Percentiles rank a stretch among this genome's conserved stretches.
These are phyloP conservation scores for Halictus rubicundus DNA, from an alignment of 1,140 invertebrate genomes.

Conservation along the genomic window DNA sequence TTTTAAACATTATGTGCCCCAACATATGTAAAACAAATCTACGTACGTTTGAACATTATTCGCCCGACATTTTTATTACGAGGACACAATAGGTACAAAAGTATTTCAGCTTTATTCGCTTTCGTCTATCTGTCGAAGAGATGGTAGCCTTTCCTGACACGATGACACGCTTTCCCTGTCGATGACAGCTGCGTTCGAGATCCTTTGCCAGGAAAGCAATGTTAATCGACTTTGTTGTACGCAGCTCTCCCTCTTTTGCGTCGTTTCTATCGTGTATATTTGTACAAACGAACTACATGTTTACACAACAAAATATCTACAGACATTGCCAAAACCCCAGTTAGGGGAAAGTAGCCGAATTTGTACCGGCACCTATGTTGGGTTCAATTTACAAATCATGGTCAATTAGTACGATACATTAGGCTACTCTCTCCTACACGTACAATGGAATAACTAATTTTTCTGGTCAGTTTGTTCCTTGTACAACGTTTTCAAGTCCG, in stretches of 20 bases:
- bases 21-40: no score
- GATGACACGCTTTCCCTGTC: not conserved
- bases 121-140: no score
- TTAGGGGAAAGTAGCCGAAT: no score
- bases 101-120: no score
- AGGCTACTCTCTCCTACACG: no score
- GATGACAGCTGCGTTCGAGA: not conserved
- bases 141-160: not conserved
- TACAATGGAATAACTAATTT: not conserved
- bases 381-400: no score
- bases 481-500: slow-evolving; percentile 35
- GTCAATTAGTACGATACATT: no score
- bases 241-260: not conserved
- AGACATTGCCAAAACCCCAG: not conserved
- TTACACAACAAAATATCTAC: not conserved
- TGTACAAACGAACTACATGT: not conserved
- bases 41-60: no score
- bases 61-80: no score
- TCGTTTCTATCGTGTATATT: not conserved
- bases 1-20: no score
- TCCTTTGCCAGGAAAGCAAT: not conserved
- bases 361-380: no score
- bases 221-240: not conserved
- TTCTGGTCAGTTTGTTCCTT: not conserved
- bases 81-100: no score